Base-by-base conservation (phyloP, 1,140 invertebrate genomes). In the Drosophila yakuba region DNA sequence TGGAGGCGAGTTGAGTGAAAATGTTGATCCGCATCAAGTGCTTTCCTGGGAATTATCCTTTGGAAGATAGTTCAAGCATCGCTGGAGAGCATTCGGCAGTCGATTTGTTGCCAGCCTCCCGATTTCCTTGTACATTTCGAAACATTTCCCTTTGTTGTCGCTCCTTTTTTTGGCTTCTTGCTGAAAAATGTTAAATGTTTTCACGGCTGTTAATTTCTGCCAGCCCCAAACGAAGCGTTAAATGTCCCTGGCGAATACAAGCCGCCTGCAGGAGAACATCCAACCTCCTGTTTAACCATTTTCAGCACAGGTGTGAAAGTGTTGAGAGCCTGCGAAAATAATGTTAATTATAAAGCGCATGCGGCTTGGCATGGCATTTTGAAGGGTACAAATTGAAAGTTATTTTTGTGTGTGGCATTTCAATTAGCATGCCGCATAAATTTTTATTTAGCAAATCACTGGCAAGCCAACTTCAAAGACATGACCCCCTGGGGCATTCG, bases 161-260 rank as follows among this genome's bases (percentile, higher is more conserved):
- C 39, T 10, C 15, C 20, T 60, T 67, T 50, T 61, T 74, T 62
- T 64, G 32, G 58, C 51, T 51, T 44, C 47, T 39, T 59, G 35
- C 47, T 63, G 72, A 60, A 60, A 76, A 86, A 81, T 86, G 59
- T 56, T 43, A 72, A 88, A 89, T 89, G 80, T 72, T 84, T 89
- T 89, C 73, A 89, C 77, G 85, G 73, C 84, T 74, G 84, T 89
- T 89, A 89, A 89, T 89, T 88, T 89, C 71, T 62, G 77, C 48
- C 67, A 66, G 71, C 11, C 60, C 66, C 68, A 66, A 89, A 80
- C 84, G 84, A 80, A 80, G 80, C 84, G 84, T 89, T 89, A 84
- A 89, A 89, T 84, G 77, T 71, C 69, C 51, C 52, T 28, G 41
- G 63, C 64, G 68, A 28, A 72, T 71, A 72, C 66, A 71, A 48